Evolutionary conservation across 2,797 vertebrate genomes (phyloP).

Genomic region (Brotogeris chrysoptera): DNA sequence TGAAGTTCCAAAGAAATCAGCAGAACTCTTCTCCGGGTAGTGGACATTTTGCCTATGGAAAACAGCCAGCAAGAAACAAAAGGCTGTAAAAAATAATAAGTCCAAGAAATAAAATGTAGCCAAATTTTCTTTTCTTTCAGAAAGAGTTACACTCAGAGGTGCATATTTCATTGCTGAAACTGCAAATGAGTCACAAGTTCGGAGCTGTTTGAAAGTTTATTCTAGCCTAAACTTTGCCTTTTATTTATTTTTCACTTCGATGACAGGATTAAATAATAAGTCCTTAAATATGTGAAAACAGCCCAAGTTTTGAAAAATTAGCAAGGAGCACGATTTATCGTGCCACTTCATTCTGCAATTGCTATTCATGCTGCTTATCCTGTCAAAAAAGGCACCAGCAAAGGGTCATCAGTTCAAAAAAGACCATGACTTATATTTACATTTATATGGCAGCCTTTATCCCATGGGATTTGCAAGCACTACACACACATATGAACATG

Average conservation of each 20-base stretch:
- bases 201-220: conserved; percentile 8
- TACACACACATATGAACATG: background rate
- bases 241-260: conserved; percentile 4
- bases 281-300: background rate
- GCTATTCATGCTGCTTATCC: background rate
- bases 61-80: background rate
- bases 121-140: background rate
- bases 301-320: conserved; percentile 2
- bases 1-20: background rate
- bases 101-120: background rate
- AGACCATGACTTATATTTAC: background rate
- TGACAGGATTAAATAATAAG: background rate
- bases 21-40: background rate
- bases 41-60: background rate
- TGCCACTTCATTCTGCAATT: background rate
- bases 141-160: background rate
- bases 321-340: background rate
- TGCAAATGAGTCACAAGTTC: background rate
- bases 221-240: background rate
- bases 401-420: conserved; percentile 13
- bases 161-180: background rate
- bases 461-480: background rate
- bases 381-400: background rate
- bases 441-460: conserved; percentile 5
- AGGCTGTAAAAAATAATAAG: background rate